Evolutionary conservation across 2,113 vertebrate species (phyloP).

Genomic region (Mus musculus): GRCm39 chr9:101301001-101301500

Average conservation of each 20-base stretch:
- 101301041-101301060: not conserved
- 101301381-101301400: not conserved
- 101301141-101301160: not conserved
- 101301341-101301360: not conserved
- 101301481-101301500: not conserved
- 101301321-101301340: not conserved
- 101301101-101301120: not conserved
- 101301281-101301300: not conserved
- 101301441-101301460: slow-evolving; percentile 7
- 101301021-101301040: not conserved
- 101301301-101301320: not conserved
- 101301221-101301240: slow-evolving; percentile 18
- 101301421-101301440: not conserved
- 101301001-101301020: not conserved
- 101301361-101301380: slow-evolving; percentile 7
- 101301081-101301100: not conserved
- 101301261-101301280: not conserved
- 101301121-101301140: not conserved
- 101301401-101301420: slow-evolving; percentile 28
- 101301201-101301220: not conserved
- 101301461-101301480: not conserved
- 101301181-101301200: not conserved
- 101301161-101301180: not conserved
- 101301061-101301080: not conserved
- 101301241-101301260: not conserved